phyloP scores from a whole-genome alignment of 1,140 invertebrate species.

The Hormaphis cornu region DNA sequence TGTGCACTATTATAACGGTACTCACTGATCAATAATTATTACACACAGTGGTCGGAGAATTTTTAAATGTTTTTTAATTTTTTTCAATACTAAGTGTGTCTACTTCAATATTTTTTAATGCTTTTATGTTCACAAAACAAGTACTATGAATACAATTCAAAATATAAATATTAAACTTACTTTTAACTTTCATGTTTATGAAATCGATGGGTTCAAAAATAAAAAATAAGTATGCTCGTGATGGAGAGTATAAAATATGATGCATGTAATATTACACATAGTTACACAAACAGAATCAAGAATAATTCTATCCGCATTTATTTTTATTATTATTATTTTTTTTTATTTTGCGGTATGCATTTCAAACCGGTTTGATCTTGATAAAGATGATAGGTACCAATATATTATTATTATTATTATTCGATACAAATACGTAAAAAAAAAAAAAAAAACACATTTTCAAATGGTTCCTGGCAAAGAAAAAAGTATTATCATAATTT shows the following conservation, averaged over 20 bases:
- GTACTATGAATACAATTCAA: neutral
- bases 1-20: no score
- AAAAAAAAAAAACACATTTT: slow-evolving; percentile 11
- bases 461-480: neutral
- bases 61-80: no score
- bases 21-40: no score
- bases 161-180: neutral
- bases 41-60: no score
- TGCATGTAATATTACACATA: no score
- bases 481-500: no score
- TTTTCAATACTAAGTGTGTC: no score
- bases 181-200: neutral
- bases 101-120: no score
- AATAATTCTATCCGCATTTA: neutral
- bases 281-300: neutral
- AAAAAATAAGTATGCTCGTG: neutral
- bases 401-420: no score
- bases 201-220: neutral
- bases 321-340: slow-evolving; percentile 13
- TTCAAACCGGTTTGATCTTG: slow-evolving; percentile 8
- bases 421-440: slow-evolving; percentile 6
- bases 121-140: no score
- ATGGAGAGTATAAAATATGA: slow-evolving; percentile 10
- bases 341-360: neutral
- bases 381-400: neutral